Evolutionary conservation across 1,140 invertebrate species (phyloP).

Genomic region (Subanguina moxae): DNA sequence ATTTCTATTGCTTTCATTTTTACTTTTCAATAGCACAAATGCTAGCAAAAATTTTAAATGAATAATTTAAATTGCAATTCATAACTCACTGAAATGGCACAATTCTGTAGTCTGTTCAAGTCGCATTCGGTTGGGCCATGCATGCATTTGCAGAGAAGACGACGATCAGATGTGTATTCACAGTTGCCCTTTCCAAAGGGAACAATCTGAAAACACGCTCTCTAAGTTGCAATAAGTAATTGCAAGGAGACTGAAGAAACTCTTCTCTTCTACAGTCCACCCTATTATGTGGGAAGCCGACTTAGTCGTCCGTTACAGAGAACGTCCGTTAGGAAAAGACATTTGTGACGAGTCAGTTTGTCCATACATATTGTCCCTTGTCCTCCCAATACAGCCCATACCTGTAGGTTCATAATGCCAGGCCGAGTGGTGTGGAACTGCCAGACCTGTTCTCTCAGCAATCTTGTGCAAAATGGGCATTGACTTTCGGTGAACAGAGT

Average conservation of each 20-base stretch:
- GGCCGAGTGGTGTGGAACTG: slow-evolving; percentile 48
- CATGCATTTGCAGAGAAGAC: slow-evolving; percentile 46
- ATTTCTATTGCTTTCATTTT: too few relatives aligned
- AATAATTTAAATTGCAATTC: too few relatives aligned
- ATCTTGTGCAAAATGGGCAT: slow-evolving; percentile 47
- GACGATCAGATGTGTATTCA: slow-evolving; percentile 43
- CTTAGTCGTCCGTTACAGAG: too few relatives aligned
- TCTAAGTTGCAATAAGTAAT: too few relatives aligned
- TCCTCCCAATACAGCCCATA: neutral
- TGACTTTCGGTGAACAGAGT: slow-evolving; percentile 51
- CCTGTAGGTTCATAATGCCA: slow-evolving; percentile 49
- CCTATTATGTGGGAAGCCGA: too few relatives aligned
- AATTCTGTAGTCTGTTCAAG: slow-evolving; percentile 46
- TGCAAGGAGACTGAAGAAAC: neutral
- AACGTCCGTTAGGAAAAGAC: neutral
- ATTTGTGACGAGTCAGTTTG: neutral
- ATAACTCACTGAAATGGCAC: slow-evolving; percentile 45
- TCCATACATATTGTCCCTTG: neutral
- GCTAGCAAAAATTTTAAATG: too few relatives aligned
- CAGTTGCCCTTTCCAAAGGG: slow-evolving; percentile 51
- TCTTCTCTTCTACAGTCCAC: neutral
- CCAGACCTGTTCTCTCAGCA: slow-evolving; percentile 47
- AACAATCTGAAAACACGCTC: slow-evolving; percentile 47
- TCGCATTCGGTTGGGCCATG: slow-evolving; percentile 50
- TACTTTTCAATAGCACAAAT: neutral